phyloP scores from a whole-genome alignment of 2,797 vertebrate species.

The Harpagifer antarcticus region DNA sequence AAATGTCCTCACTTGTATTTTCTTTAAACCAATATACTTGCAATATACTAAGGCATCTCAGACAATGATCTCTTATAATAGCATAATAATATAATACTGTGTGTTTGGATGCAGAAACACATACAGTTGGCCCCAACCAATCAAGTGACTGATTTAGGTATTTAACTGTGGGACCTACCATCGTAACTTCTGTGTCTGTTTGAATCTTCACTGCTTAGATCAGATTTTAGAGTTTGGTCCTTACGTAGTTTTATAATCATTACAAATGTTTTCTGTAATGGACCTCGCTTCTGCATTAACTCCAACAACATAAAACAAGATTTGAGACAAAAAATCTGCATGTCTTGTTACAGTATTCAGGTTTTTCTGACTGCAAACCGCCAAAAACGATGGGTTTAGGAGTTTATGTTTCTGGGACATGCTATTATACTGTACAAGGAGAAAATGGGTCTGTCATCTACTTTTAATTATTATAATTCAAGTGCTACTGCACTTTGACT shows the following conservation, averaged over 20 bases:
- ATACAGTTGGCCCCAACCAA: not conserved
- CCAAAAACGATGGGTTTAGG: not conserved
- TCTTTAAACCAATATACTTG: not conserved
- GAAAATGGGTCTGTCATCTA: constrained; percentile 1
- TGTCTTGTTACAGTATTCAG: not conserved
- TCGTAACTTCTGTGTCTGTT: not conserved
- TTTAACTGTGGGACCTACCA: not conserved
- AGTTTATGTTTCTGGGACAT: not conserved
- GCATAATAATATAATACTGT: not conserved
- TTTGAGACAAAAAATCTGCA: not conserved
- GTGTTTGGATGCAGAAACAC: not conserved
- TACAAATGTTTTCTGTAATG: not conserved
- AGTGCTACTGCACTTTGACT: constrained; percentile 20
- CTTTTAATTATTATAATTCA: constrained; percentile 31
- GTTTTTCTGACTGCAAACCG: not conserved
- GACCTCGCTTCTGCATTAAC: not conserved
- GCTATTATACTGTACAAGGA: not conserved
- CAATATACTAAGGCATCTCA: not conserved
- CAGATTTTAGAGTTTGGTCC: not conserved
- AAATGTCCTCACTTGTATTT: not conserved
- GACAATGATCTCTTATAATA: too few species aligned
- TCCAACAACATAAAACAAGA: not conserved
- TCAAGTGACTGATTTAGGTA: not conserved
- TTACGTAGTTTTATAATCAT: not conserved
- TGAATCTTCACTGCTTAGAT: not conserved